phyloP scores from a whole-genome alignment of 1,140 invertebrate genomes.

The Dinoponera quadriceps region DNA sequence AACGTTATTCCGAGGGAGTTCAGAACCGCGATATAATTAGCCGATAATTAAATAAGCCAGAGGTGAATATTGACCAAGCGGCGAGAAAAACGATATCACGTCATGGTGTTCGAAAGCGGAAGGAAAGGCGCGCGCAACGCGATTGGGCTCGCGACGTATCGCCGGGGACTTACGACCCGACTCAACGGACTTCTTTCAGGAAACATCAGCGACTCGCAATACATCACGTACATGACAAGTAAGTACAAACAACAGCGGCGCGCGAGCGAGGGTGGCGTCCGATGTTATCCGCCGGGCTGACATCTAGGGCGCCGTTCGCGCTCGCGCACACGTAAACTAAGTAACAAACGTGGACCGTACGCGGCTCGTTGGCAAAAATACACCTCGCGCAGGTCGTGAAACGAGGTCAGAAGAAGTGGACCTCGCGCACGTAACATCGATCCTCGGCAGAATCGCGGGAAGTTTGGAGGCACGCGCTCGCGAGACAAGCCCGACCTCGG shows the following conservation, averaged over 20 bases:
- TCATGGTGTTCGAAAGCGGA: slow-evolving; percentile 25
- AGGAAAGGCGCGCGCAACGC: slow-evolving; percentile 25
- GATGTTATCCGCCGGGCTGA: slow-evolving; percentile 48
- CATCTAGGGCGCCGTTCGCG: slow-evolving; percentile 46
- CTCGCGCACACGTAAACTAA: slow-evolving; percentile 36
- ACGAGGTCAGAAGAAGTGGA: slow-evolving; percentile 57
- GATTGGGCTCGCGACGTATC: slow-evolving; percentile 51
- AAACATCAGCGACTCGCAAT: slow-evolving; percentile 84
- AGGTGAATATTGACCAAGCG: too few relatives aligned
- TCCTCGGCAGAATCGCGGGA: slow-evolving; percentile 27
- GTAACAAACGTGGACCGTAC: slow-evolving; percentile 33
- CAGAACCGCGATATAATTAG: background rate
- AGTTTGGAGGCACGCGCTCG: slow-evolving; percentile 16
- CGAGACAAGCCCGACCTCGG: slow-evolving; percentile 30
- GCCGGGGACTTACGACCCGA: slow-evolving; percentile 77
- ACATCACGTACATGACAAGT: slow-evolving; percentile 86
- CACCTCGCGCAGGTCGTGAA: slow-evolving; percentile 15
- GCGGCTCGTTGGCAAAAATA: slow-evolving; percentile 45
- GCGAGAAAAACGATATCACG: slow-evolving; percentile 14
- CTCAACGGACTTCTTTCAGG: slow-evolving; percentile 84
- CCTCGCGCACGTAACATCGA: slow-evolving; percentile 52
- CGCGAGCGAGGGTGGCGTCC: slow-evolving; percentile 15
- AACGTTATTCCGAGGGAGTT: too few relatives aligned
- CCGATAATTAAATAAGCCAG: too few relatives aligned
- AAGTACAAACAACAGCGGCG: slow-evolving; percentile 76